phyloP scores from a whole-genome alignment of 2,113 vertebrate genomes.

The Onychostruthus taczanowskii region DNA sequence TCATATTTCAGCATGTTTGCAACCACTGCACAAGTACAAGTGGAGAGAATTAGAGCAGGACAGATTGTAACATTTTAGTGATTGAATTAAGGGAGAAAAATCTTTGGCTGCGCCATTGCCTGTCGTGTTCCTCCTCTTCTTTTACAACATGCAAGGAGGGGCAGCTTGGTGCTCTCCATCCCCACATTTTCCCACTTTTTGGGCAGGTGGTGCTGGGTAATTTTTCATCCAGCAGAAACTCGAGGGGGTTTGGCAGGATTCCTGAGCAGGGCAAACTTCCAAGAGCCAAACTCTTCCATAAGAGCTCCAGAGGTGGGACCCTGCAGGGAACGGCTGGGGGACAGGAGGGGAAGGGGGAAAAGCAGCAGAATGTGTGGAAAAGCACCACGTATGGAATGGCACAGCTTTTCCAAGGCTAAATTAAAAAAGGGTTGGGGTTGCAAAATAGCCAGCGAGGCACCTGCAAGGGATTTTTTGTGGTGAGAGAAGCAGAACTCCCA shows the following conservation, averaged over 20 bases:
- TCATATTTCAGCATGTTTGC: constrained; percentile 21
- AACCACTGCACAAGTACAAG: background rate
- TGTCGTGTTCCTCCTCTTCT: background rate
- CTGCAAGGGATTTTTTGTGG: background rate
- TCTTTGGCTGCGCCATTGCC: background rate
- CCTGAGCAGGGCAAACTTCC: constrained; percentile 21
- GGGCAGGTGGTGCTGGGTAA: constrained; percentile 8
- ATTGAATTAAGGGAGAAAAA: background rate
- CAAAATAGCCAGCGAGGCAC: background rate
- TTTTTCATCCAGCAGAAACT: constrained; percentile 2
- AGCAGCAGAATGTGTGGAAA: background rate
- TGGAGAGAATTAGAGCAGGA: background rate
- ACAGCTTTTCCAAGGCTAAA: background rate
- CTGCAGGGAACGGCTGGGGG: background rate
- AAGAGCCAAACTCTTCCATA: background rate
- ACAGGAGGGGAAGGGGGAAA: background rate
- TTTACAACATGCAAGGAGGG: background rate
- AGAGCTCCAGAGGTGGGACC: background rate
- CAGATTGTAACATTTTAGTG: background rate
- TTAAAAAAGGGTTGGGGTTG: background rate
- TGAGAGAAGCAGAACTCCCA: background rate
- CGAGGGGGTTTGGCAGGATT: constrained; percentile 9
- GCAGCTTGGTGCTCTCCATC: background rate
- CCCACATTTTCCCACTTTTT: background rate
- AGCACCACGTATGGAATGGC: background rate